Conservation (phyloP, 2,888 invertebrate species). For the Myopa testacea region DNA sequence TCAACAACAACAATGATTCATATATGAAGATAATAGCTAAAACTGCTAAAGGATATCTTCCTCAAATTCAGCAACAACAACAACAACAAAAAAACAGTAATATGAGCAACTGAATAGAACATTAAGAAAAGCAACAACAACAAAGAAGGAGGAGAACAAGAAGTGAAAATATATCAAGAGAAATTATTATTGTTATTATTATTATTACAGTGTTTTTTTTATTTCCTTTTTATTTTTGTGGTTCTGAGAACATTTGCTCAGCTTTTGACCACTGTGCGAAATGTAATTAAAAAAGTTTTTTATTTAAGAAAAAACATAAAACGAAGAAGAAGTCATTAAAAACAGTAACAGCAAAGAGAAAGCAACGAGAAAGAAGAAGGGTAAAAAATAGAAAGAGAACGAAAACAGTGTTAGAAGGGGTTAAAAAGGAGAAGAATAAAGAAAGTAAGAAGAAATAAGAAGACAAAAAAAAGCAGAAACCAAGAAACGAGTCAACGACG, state of each 20-base stretch:
- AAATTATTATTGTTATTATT: too few relatives aligned
- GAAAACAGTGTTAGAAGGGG: not conserved
- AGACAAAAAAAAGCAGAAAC: not conserved
- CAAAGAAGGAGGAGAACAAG: not conserved
- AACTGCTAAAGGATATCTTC: not conserved
- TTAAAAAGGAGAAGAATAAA: not conserved
- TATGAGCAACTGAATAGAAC: too few relatives aligned
- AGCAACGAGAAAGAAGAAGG: too few relatives aligned
- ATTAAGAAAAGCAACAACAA: not conserved
- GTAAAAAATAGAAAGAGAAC: too few relatives aligned
- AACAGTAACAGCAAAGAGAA: too few relatives aligned
- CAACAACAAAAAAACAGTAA: not conserved
- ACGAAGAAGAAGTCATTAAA: constrained; percentile 6
- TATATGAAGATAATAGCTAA: not conserved
- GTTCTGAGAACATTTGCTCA: not conserved
- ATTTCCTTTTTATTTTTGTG: not conserved
- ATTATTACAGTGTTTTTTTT: not conserved
- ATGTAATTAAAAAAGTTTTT: not conserved
- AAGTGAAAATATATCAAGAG: too few relatives aligned
- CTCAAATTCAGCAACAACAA: not conserved
- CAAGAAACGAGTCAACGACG: not conserved
- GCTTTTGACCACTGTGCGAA: too few relatives aligned
- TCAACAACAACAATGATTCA: not conserved
- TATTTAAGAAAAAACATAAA: not conserved
- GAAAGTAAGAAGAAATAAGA: not conserved